phyloP scores from a whole-genome alignment of 2,797 vertebrate genomes.

The Sibirionetta formosa region DNA sequence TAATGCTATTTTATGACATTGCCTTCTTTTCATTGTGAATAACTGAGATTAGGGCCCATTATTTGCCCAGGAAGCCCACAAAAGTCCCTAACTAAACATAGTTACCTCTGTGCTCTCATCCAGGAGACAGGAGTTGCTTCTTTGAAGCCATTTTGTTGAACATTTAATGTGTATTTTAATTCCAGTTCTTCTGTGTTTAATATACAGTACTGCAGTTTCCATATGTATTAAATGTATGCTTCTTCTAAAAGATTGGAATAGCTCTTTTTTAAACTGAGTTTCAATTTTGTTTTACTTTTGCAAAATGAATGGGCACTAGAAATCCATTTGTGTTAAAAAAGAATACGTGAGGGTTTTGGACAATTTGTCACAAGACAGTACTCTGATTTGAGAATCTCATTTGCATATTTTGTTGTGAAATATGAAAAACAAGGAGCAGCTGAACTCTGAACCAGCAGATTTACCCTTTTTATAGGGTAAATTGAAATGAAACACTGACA shows the following conservation, averaged over 20 bases:
- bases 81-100: conserved; percentile 2
- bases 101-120: neutral
- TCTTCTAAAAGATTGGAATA: neutral
- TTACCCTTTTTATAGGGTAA: neutral
- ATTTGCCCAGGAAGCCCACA: conserved; percentile 43
- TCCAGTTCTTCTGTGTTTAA: conserved; percentile 2
- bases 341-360: neutral
- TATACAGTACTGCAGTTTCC: neutral
- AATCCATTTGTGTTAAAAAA: neutral
- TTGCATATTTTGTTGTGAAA: conserved; percentile 9
- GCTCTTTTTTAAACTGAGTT: neutral
- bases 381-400: neutral
- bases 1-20: conserved; percentile 30
- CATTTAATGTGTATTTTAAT: conserved; percentile 3
- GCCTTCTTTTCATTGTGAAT: conserved; percentile 22
- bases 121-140: neutral
- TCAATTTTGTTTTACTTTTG: conserved; percentile 14
- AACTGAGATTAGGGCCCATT: conserved; percentile 51
- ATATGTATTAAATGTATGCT: neutral
- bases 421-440: neutral
- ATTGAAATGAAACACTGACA: neutral
- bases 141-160: conserved; percentile 19
- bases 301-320: neutral
- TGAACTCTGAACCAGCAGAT: neutral
- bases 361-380: neutral